Evolutionary conservation across 1,140 invertebrate genomes (phyloP).

Genomic region (Apolygus lucorum): DNA sequence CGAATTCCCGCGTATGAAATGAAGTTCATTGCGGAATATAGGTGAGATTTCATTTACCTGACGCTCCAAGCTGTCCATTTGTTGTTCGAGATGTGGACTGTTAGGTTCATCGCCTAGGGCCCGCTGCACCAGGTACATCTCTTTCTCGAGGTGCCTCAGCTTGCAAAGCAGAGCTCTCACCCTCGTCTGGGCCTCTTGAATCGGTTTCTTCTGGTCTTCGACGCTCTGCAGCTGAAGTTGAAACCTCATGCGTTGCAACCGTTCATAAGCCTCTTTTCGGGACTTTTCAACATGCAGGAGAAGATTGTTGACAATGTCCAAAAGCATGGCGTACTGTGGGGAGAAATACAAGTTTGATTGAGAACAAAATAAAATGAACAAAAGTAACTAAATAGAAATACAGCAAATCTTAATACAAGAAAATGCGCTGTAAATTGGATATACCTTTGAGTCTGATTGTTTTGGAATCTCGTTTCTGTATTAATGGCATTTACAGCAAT

Average conservation of each 20-base stretch:
- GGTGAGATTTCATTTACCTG: too few species aligned
- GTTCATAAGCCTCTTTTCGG: slow-evolving; percentile 80
- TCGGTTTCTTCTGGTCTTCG: slow-evolving; percentile 83
- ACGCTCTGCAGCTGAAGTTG: slow-evolving; percentile 81
- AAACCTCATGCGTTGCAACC: slow-evolving; percentile 84
- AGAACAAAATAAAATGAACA: too few species aligned
- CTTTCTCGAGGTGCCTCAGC: slow-evolving; percentile 74
- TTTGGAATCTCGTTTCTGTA: too few species aligned
- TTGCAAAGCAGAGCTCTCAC: slow-evolving; percentile 70
- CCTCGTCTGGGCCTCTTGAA: slow-evolving; percentile 81
- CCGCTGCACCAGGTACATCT: slow-evolving; percentile 81
- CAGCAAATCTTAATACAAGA: too few species aligned
- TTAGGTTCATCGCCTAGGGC: slow-evolving; percentile 46
- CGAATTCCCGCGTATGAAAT: too few species aligned
- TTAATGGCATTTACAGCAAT: too few species aligned
- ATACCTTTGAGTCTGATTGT: too few species aligned
- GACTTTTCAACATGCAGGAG: slow-evolving; percentile 93
- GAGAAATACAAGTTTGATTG: too few species aligned
- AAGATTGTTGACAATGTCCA: slow-evolving; percentile 96
- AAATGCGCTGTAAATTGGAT: too few species aligned
- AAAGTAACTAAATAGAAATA: too few species aligned
- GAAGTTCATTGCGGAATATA: too few species aligned
- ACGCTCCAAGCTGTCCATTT: slow-evolving; percentile 61
- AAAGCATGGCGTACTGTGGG: slow-evolving; percentile 85
- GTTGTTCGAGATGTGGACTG: slow-evolving; percentile 50